Evolutionary conservation across 2,888 invertebrate genomes (phyloP).

Genomic region (Meteorus cinctellus): DNA sequence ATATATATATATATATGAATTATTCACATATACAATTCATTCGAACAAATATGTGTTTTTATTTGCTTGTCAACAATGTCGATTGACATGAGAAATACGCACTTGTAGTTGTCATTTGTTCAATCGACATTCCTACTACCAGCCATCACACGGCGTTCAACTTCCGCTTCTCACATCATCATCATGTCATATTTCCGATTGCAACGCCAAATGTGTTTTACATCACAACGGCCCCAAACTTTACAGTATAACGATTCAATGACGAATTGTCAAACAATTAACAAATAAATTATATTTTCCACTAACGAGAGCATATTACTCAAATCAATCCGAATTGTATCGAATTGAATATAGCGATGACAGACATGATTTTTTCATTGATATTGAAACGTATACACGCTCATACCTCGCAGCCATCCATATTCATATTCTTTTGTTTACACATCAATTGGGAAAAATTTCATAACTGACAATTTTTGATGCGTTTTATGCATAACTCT

Average conservation of each 20-base stretch:
- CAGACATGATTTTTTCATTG: no score
- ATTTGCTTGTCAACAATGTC: slow-evolving; percentile 23
- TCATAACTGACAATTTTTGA: no score
- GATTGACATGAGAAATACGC: slow-evolving; percentile 70
- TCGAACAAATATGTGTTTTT: slow-evolving; percentile 8
- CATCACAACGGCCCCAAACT: background rate
- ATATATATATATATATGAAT: background rate
- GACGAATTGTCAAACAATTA: background rate
- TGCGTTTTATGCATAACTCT: no score
- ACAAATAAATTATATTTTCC: background rate
- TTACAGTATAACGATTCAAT: slow-evolving; percentile 31
- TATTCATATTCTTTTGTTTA: no score
- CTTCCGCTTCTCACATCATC: background rate
- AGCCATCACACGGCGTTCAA: background rate
- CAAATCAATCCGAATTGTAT: no score
- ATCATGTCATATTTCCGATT: background rate
- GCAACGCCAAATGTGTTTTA: background rate
- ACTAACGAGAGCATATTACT: no score
- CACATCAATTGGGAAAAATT: no score
- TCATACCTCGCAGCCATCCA: no score
- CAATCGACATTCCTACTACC: slow-evolving; percentile 6
- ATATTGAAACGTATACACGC: no score
- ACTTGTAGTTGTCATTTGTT: slow-evolving; percentile 61
- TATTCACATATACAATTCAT: background rate
- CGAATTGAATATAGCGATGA: no score